phyloP scores from a whole-genome alignment of 30 jellyfish, hydroid and myxozoan genomes.

The Clytia hemisphaerica region DNA sequence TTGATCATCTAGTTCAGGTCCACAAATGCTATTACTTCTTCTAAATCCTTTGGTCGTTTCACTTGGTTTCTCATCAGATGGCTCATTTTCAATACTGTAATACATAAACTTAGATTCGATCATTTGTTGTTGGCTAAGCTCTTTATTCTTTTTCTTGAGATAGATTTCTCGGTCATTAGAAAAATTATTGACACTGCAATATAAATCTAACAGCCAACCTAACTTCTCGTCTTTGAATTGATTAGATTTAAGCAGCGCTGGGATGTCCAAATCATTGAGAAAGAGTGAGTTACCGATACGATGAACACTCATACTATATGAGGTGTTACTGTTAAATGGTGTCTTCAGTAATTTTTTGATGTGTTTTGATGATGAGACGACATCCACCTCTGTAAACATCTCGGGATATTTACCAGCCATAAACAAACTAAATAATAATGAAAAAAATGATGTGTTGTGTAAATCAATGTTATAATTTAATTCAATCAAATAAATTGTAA shows the following conservation, averaged over 20 bases:
- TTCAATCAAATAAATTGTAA: too few species aligned
- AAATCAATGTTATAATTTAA: too few species aligned
- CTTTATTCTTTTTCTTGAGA: constrained; percentile 45
- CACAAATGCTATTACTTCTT: too few species aligned
- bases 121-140: constrained; percentile 30
- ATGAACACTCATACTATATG: constrained; percentile 94
- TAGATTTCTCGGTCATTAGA: constrained; percentile 40
- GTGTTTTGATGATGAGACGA: constrained; percentile 92
- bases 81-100: constrained; percentile 49
- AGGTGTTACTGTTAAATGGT: constrained; percentile 71
- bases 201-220: constrained; percentile 75
- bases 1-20: too few species aligned
- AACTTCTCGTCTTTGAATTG: constrained; percentile 16
- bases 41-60: too few species aligned
- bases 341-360: constrained; percentile 77
- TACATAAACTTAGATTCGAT: constrained; percentile 66
- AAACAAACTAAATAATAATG: constrained; percentile 48
- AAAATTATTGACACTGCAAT: constrained; percentile 47
- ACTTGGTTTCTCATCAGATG: too few species aligned
- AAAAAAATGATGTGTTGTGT: too few species aligned
- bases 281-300: constrained; percentile 80
- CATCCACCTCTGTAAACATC: constrained; percentile 82
- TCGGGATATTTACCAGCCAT: constrained; percentile 86
- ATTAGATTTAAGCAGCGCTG: constrained; percentile 32
- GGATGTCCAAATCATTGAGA: constrained; percentile 83